Percentiles rank a stretch among this genome's conserved stretches.
Evolutionary conservation across 2,113 vertebrate genomes (phyloP).

Genomic region (Picathartes gymnocephalus): DNA sequence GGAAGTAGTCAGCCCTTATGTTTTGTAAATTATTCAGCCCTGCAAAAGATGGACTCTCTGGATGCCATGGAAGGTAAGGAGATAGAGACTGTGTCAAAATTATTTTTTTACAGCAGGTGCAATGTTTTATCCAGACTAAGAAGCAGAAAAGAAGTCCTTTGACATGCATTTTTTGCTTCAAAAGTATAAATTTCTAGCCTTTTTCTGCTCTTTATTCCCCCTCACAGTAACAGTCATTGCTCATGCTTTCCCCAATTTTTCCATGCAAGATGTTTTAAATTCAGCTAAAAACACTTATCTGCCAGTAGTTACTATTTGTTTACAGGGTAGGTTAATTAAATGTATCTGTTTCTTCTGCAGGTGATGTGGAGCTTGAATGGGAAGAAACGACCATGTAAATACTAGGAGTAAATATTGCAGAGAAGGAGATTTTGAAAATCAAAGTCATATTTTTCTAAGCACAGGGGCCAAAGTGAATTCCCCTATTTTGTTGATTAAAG

Average conservation of each 20-base stretch:
- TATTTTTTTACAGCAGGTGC: not conserved
- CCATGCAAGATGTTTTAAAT: not conserved
- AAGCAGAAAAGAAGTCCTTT: not conserved
- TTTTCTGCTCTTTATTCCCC: not conserved
- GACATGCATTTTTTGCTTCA: not conserved
- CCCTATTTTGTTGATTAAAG: constrained; percentile 53
- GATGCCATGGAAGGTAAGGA: constrained; percentile 96
- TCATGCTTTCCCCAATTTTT: not conserved
- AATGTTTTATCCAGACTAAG: not conserved
- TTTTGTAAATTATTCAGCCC: constrained; percentile 95
- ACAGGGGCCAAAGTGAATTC: constrained; percentile 74
- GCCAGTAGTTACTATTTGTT: not conserved
- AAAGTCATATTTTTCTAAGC: constrained; percentile 58
- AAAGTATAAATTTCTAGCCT: not conserved
- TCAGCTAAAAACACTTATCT: not conserved
- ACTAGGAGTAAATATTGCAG: not conserved
- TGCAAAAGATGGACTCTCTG: constrained; percentile 98
- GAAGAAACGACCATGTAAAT: constrained; percentile 97
- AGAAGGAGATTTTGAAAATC: constrained; percentile 32
- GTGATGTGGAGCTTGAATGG: constrained; percentile 97
- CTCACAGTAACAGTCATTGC: not conserved
- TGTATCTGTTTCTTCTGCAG: constrained; percentile 70
- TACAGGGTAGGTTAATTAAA: not conserved
- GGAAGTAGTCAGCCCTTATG: constrained; percentile 90
- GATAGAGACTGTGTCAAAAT: not conserved